phyloP scores from a whole-genome alignment of 2,113 vertebrate genomes.

The Apodemus sylvaticus region DNA sequence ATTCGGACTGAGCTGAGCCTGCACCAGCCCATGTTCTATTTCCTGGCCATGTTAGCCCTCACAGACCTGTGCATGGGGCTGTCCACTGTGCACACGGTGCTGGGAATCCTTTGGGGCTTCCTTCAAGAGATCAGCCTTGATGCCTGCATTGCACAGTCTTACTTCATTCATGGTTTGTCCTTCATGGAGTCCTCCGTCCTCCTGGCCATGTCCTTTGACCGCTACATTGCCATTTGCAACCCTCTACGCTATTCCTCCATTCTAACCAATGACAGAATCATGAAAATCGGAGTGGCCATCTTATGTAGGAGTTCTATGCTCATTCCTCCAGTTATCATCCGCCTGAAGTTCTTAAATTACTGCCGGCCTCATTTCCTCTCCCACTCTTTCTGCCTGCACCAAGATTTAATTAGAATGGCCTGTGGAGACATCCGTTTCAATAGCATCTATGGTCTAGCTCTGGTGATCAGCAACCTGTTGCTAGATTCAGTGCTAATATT shows the following conservation, averaged over 20 bases:
- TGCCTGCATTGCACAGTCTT: constrained; percentile 62
- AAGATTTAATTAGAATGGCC: constrained; percentile 64
- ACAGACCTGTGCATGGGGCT: constrained; percentile 62
- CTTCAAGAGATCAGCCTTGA: constrained; percentile 35
- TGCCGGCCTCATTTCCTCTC: constrained; percentile 68
- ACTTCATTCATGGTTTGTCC: constrained; percentile 65
- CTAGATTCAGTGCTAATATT: constrained; percentile 67
- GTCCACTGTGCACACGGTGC: not conserved
- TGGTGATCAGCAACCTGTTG: constrained; percentile 49
- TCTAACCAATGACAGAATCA: constrained; percentile 39
- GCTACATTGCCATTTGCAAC: constrained; percentile 62
- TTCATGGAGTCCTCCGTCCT: constrained; percentile 63
- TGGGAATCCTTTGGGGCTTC: constrained; percentile 44
- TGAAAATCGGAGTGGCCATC: constrained; percentile 29
- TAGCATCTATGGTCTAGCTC: constrained; percentile 48
- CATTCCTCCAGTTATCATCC: constrained; percentile 54
- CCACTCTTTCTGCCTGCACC: constrained; percentile 47
- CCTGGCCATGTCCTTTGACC: constrained; percentile 64
- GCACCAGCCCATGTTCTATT: constrained; percentile 75
- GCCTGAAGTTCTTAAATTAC: constrained; percentile 70
- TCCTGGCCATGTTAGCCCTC: constrained; percentile 16
- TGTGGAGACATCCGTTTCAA: not conserved
- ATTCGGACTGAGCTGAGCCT: constrained; percentile 61
- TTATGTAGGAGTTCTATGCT: constrained; percentile 47
- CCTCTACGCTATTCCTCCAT: constrained; percentile 61